Base-by-base conservation (phyloP, 2,888 invertebrate genomes). In the Hyposoter didymator region DNA sequence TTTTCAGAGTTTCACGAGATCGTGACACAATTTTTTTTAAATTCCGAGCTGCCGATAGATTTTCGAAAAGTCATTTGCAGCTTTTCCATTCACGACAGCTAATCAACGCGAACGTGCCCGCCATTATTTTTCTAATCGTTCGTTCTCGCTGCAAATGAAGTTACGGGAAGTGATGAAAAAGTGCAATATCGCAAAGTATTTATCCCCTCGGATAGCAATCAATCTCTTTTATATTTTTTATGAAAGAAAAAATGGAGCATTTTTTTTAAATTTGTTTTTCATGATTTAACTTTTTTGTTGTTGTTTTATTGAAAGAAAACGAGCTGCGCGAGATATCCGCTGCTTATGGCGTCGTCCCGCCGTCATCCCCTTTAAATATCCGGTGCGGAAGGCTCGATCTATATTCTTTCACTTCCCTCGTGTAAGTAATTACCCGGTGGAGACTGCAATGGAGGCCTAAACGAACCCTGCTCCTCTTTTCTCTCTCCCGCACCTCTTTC, bases 341-440 rank as follows among this genome's bases (percentile, higher is more conserved):
- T 62, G 66, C 22, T 69, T 17, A 22, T 59, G 28, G 32, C 78
- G 45, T 22, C 43, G 64, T 67, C 55, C 62, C 66, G 78, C 39
- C 82, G 55, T 74, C 78, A 70, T 84, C 81, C 78, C 67, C 84
- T 81, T 84, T 82, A 81, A 84, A 81, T 81, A 84, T 81, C 73
- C 84, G 73, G 78, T 19, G 69, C 64, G 72, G 64, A 73, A 67
- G 32, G 32, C 62, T 69, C 78, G 78, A 82, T 82, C 82, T 66
- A 78, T 78, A 78, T 84, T 81, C 78, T 70, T 78, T 64, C 62
- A 49, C 43, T 70, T 81, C 43, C 22, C 62, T 47, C 81, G 82
- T 78, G 52, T 55, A 74, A 82, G 78, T 85, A 82, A 82, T 82
- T 85, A 78, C 70, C 74, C 49, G 52, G n/a, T 55, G 47, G 82